These are phyloP conservation scores for Drosophila varians DNA, from an alignment of 1,140 invertebrate species.

Conservation along the genomic window DNA sequence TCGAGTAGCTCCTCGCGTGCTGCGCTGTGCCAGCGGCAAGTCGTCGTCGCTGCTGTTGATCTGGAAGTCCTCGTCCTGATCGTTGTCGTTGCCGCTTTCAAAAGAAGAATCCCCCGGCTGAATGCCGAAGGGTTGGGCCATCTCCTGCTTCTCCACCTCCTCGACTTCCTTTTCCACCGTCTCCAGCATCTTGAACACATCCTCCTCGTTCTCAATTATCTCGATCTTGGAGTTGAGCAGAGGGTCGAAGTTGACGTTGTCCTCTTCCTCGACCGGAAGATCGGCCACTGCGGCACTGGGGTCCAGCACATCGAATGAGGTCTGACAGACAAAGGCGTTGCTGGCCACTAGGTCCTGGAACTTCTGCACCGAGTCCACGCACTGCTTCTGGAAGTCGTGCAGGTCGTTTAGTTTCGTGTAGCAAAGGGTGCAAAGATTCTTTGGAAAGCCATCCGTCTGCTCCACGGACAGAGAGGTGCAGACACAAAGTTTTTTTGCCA, in stretches of 20 bases:
- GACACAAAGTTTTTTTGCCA: conserved; percentile 73
- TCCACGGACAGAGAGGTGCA: conserved; percentile 77
- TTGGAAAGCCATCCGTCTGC: conserved; percentile 73
- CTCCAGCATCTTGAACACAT: conserved; percentile 79
- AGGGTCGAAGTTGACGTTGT: conserved; percentile 73
- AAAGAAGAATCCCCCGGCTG: conserved; percentile 31
- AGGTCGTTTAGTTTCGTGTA: conserved; percentile 70
- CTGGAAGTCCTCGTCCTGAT: conserved; percentile 49
- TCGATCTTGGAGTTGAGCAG: conserved; percentile 76
- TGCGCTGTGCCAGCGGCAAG: conserved; percentile 62
- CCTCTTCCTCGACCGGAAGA: conserved; percentile 56
- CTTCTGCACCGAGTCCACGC: conserved; percentile 73
- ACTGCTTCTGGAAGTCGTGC: conserved; percentile 72
- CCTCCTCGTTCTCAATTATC: conserved; percentile 75
- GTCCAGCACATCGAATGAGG: conserved; percentile 57
- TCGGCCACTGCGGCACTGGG: conserved; percentile 41
- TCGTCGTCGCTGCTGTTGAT: conserved; percentile 72
- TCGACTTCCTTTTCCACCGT: conserved; percentile 72
- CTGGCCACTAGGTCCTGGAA: conserved; percentile 76
- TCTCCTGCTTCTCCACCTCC: conserved; percentile 44
- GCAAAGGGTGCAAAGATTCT: conserved; percentile 72
- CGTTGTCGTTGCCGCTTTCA: conserved; percentile 57
- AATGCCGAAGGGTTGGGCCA: conserved; percentile 20
- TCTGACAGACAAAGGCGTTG: conserved; percentile 52
- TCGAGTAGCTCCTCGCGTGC: conserved; percentile 3